Evolutionary conservation across 2,113 vertebrate species (phyloP), one percentile per base, ranked within the genome.

Genomic region (Rhabdomys dilectus): DNA sequence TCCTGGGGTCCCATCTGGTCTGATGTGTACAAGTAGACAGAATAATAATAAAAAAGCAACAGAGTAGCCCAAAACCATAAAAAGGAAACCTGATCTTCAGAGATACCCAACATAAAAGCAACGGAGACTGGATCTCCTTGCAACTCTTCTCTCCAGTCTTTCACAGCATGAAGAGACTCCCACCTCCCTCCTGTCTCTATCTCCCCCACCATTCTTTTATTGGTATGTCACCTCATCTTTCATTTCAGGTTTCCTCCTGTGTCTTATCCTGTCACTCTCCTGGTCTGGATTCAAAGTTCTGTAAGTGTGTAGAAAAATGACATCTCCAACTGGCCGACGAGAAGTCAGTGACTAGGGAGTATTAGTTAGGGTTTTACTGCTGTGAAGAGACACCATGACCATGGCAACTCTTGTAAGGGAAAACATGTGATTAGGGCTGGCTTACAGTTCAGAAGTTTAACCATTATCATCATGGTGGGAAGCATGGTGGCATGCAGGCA

Each of bases 221-320:
- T 53, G 60, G 29, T 12, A 26, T 22, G 53, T 73, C 48, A 26
- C 24, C 26, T 48, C 17, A 56, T 86, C 68, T 78, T 62, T 62
- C 58, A 56, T 77, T 24, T 56, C n/a, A 94, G 31, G 56, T 21
- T 45, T 34, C 7, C 66, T 22, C 16, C 13, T 77, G 58, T 60
- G 26, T 34, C 58, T 91, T 80, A 75, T 31, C 53, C 92, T 88
- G 92, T 86, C 72, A 31, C 75, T 94, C 24, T 80, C 51, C 34
- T 86, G 62, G 12, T 66, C 51, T 58, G 22, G 81, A 21, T 19
- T 22, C 56, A 66, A 70, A 92, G 36, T 76, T 51, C 34, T 39
- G 19, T 12, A 45, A 64, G 17, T 39, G 12, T 92, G 62, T 48
- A 36, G 34, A 58, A 91, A 95, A 88, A 51, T 1, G 53, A 19